Conservation (phyloP, 2,888 invertebrate genomes). For the Lasioglossum pauxillum region DNA sequence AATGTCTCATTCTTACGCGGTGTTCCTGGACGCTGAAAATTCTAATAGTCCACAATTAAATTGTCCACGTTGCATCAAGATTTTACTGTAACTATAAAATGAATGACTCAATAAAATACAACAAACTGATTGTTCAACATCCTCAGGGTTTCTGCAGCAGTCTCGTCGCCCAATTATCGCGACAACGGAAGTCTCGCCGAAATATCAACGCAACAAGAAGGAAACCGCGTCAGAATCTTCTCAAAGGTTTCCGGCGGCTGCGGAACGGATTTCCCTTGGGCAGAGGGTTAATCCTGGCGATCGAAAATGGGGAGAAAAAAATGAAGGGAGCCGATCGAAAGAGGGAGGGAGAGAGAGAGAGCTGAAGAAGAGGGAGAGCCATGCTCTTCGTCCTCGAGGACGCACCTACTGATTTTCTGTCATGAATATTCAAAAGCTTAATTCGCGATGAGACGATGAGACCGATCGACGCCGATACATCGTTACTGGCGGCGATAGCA, state of each 20-base stretch:
- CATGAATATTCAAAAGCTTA: slow-evolving; percentile 64
- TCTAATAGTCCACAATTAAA: background rate
- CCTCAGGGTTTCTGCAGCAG: background rate
- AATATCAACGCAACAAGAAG: background rate
- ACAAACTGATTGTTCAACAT: background rate
- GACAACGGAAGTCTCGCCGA: background rate
- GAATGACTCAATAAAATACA: background rate
- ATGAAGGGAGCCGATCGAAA: slow-evolving; percentile 31
- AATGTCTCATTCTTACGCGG: too few species aligned
- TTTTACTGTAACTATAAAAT: too few species aligned
- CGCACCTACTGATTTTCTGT: slow-evolving; percentile 50
- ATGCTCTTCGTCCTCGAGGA: slow-evolving; percentile 5
- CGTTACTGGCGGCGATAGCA: slow-evolving; percentile 47
- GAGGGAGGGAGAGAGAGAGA: background rate
- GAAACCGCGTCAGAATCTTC: slow-evolving; percentile 5
- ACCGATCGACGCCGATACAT: slow-evolving; percentile 57
- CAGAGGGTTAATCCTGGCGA: slow-evolving; percentile 16
- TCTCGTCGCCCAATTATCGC: too few species aligned
- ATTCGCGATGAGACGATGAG: slow-evolving; percentile 58
- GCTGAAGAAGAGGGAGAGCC: background rate
- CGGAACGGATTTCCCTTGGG: background rate
- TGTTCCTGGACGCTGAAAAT: background rate
- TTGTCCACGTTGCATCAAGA: background rate
- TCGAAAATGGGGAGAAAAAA: slow-evolving; percentile 32
- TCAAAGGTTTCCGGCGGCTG: background rate